Evolutionary conservation across 2,797 vertebrate species (phyloP).

Genomic region (Melanotaenia pygmaea): DNA sequence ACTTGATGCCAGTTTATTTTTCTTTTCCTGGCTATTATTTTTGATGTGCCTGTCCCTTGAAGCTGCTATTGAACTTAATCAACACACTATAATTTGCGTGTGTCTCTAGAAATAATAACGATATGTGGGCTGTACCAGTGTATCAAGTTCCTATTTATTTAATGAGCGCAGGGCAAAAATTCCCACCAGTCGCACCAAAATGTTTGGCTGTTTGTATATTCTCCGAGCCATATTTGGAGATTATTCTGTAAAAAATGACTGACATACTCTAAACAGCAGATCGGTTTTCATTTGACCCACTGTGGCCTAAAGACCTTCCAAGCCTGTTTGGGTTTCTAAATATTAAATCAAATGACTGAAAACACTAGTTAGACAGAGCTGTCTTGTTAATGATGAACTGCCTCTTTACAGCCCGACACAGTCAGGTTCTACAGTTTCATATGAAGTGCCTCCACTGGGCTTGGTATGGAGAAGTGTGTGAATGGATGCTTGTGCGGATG

Average conservation of each 20-base stretch:
- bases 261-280: slow-evolving; percentile 18
- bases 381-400: slow-evolving; percentile 55
- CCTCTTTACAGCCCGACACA: slow-evolving; percentile 76
- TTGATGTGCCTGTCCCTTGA: slow-evolving; percentile 76
- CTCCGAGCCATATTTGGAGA: slow-evolving; percentile 1
- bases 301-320: slow-evolving; percentile 12
- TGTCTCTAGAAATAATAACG: slow-evolving; percentile 71
- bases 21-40: slow-evolving; percentile 57
- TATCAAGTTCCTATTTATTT: slow-evolving; percentile 83
- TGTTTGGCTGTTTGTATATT: slow-evolving; percentile 9
- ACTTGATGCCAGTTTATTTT: slow-evolving; percentile 58
- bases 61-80: slow-evolving; percentile 85
- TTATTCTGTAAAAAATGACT: slow-evolving; percentile 8
- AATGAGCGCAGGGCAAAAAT: slow-evolving; percentile 14
- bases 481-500: slow-evolving; percentile 41
- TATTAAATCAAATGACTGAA: slow-evolving; percentile 29
- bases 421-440: slow-evolving; percentile 76
- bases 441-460: slow-evolving; percentile 82
- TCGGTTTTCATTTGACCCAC: slow-evolving; percentile 21
- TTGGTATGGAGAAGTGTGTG: slow-evolving; percentile 67
- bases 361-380: slow-evolving; percentile 40
- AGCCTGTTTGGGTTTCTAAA: slow-evolving; percentile 22
- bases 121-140: slow-evolving; percentile 78
- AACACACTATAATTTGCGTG: slow-evolving; percentile 82
- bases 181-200: slow-evolving; percentile 17